These are phyloP conservation scores for Fundulus diaphanus DNA, from an alignment of 2,797 vertebrate species.

Conservation along the genomic window DNA sequence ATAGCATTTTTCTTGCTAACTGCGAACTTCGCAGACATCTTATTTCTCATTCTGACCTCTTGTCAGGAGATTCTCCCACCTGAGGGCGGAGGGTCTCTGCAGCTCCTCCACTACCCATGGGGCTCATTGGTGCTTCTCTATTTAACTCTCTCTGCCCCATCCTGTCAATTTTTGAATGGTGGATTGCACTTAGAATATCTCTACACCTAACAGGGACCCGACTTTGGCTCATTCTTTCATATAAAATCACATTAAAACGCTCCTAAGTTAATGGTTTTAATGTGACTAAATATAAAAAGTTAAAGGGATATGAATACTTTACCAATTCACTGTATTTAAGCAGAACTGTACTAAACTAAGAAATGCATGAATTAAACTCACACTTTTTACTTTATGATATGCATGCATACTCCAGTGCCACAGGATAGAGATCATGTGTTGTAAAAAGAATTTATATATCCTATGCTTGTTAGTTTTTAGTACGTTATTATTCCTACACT, in stretches of 20 bases:
- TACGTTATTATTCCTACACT: slow-evolving; percentile 1
- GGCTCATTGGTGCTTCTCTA: background rate
- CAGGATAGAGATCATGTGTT: background rate
- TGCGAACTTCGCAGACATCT: too few relatives aligned
- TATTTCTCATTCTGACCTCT: too few relatives aligned
- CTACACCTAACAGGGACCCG: background rate
- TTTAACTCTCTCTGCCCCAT: background rate
- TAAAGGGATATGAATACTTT: background rate
- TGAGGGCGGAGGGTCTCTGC: too few relatives aligned
- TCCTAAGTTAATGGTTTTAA: background rate
- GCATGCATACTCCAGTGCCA: background rate
- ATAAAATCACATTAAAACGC: background rate
- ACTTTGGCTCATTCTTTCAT: background rate
- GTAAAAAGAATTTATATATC: slow-evolving; percentile 6
- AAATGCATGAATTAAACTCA: background rate
- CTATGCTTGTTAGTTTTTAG: slow-evolving; percentile 7
- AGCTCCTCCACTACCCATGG: background rate
- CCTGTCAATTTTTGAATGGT: background rate
- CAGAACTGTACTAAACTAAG: background rate
- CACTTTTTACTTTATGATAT: background rate
- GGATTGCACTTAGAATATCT: background rate
- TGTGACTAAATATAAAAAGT: background rate
- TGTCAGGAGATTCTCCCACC: too few relatives aligned
- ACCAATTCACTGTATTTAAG: background rate
- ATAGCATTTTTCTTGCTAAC: too few relatives aligned